Percentiles rank a stretch among this genome's conserved stretches.
Conservation (phyloP, 2,113 vertebrate genomes). For the Nicator chloris region DNA sequence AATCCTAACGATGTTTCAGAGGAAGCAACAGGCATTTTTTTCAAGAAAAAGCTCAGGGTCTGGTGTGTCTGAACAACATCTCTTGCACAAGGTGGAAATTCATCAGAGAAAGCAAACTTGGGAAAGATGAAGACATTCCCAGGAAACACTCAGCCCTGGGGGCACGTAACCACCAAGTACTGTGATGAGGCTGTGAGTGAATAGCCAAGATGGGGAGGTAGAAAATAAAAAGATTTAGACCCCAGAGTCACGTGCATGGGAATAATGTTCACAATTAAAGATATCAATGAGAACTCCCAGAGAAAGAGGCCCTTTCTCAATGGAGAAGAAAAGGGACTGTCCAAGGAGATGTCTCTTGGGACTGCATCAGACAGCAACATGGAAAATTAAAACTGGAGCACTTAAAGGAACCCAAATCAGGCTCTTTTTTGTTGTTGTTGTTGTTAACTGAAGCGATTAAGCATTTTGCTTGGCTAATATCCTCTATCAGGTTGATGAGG, state of each 20-base stretch:
- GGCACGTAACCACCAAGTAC: not conserved
- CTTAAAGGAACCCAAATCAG: slow-evolving; percentile 27
- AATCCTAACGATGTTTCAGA: not conserved
- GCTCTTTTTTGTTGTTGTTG: slow-evolving; percentile 39
- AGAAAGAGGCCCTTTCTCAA: slow-evolving; percentile 42
- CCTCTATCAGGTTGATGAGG: slow-evolving; percentile 52
- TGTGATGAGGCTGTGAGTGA: not conserved
- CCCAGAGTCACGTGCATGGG: not conserved
- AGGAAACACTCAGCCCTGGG: not conserved
- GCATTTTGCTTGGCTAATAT: slow-evolving; percentile 40
- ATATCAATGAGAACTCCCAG: slow-evolving; percentile 28
- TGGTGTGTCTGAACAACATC: not conserved
- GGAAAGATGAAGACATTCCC: not conserved
- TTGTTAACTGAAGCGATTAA: slow-evolving; percentile 56
- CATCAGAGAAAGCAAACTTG: not conserved
- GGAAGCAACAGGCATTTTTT: not conserved
- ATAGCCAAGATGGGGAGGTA: not conserved
- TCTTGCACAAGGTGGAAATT: not conserved
- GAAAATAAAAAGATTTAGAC: slow-evolving; percentile 17
- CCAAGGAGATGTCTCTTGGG: slow-evolving; percentile 38
- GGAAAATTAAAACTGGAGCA: not conserved
- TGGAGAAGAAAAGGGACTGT: slow-evolving; percentile 40
- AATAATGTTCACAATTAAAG: slow-evolving; percentile 52
- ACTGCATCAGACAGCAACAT: slow-evolving; percentile 41
- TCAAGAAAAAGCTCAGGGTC: not conserved